Percentiles rank a stretch among this genome's conserved stretches.
Evolutionary conservation across 2,888 invertebrate genomes (phyloP).

Genomic region (Himalopsyche tibetana): DNA sequence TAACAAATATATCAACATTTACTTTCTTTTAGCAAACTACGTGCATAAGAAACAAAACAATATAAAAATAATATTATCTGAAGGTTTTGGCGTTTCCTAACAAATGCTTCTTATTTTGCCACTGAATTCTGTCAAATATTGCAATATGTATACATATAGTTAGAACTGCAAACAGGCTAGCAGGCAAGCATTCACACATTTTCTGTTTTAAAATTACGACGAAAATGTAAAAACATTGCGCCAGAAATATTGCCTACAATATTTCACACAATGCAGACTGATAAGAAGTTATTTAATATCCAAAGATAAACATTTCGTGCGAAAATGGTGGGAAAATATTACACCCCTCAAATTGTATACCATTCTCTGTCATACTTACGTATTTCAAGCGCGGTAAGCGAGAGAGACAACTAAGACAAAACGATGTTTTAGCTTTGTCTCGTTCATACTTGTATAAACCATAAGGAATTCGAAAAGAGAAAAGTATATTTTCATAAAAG

Average conservation of each 20-base stretch:
- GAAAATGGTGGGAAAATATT: constrained; percentile 15
- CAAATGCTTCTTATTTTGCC: too few species aligned
- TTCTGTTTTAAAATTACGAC: too few species aligned
- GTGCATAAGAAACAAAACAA: too few species aligned
- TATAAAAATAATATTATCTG: too few species aligned
- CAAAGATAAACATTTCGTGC: constrained; percentile 19
- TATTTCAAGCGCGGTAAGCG: not conserved
- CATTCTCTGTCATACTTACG: not conserved
- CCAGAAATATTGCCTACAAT: not conserved
- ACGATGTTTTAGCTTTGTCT: not conserved
- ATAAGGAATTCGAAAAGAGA: not conserved
- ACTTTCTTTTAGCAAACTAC: too few species aligned
- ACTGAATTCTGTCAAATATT: too few species aligned
- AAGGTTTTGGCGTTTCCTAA: too few species aligned
- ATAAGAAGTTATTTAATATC: not conserved
- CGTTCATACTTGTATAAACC: not conserved
- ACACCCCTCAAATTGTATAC: not conserved
- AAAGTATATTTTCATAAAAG: not conserved
- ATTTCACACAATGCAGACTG: not conserved
- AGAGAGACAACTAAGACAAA: not conserved
- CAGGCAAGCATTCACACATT: too few species aligned
- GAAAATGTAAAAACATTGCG: too few species aligned
- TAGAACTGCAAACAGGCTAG: too few species aligned
- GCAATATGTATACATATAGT: too few species aligned
- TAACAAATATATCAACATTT: too few species aligned